Evolutionary conservation across 2,797 vertebrate genomes (phyloP).

Genomic region (Ctenosaura bakeri): DNA sequence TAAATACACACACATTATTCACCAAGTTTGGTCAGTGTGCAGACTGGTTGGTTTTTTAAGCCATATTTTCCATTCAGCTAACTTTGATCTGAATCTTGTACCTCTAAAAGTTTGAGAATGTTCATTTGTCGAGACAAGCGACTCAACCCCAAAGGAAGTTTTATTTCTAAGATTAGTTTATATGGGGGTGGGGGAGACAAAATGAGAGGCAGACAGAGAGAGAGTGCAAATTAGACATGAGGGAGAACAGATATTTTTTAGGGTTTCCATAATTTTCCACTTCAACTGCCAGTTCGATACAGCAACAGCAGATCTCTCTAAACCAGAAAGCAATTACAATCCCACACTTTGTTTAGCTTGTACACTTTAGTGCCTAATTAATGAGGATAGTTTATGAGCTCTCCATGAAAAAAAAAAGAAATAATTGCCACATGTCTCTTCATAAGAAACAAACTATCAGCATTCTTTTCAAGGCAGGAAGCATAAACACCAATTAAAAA

Average conservation of each 20-base stretch:
- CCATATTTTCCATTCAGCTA: too few relatives aligned
- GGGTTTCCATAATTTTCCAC: neutral
- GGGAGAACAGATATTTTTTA: neutral
- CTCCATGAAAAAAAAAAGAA: neutral
- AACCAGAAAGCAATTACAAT: slow-evolving; percentile 64
- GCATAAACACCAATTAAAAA: slow-evolving; percentile 71
- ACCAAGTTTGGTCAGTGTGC: too few relatives aligned
- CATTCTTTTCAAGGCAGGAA: slow-evolving; percentile 63
- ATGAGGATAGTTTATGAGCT: slow-evolving; percentile 60
- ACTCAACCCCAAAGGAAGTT: neutral
- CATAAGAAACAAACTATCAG: slow-evolving; percentile 59
- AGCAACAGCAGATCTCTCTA: neutral
- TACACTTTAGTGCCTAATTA: slow-evolving; percentile 63
- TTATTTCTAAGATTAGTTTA: neutral
- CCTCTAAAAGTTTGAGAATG: too few relatives aligned
- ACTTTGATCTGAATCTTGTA: too few relatives aligned
- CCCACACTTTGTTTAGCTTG: slow-evolving; percentile 68
- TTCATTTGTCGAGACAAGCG: neutral
- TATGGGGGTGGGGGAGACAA: neutral
- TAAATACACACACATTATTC: too few relatives aligned
- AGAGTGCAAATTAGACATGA: neutral
- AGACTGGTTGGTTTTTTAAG: too few relatives aligned
- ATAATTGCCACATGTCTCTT: slow-evolving; percentile 72
- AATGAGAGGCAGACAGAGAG: neutral
- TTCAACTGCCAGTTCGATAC: accelerated